These are phyloP conservation scores for Delphinus delphis DNA, from an alignment of 2,113 vertebrate genomes.

Conservation along the genomic window DNA sequence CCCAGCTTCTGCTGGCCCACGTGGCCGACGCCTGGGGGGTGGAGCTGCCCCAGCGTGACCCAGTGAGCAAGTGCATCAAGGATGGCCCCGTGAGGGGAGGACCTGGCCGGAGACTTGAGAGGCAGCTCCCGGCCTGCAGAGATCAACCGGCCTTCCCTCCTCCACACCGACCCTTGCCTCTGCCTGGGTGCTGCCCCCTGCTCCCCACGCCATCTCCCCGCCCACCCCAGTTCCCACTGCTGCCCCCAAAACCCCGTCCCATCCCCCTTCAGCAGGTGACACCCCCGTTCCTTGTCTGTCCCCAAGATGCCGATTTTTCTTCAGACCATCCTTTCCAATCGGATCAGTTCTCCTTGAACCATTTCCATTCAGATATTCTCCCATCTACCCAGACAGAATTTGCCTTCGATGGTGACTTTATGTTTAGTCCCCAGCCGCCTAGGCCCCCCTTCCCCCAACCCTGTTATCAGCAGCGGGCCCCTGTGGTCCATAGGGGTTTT, in stretches of 20 bases:
- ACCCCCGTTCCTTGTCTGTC: not conserved
- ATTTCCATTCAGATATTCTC: not conserved
- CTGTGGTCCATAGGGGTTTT: slow-evolving; percentile 50
- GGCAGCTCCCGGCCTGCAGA: not conserved
- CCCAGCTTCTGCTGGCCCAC: slow-evolving; percentile 86
- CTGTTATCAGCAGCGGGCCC: not conserved
- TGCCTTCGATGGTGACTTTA: not conserved
- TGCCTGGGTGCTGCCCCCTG: not conserved
- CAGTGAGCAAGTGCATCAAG: fast-evolving
- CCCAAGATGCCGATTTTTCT: not conserved
- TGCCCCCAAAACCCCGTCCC: not conserved
- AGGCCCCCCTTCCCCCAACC: not conserved
- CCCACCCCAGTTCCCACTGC: fast-evolving
- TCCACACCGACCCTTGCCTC: fast-evolving
- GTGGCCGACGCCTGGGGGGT: slow-evolving; percentile 89
- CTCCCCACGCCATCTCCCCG: not conserved
- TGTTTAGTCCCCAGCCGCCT: not conserved
- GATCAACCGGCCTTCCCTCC: fast-evolving
- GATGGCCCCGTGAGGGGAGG: fast-evolving
- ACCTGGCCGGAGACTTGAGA: not conserved
- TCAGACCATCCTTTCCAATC: slow-evolving; percentile 24
- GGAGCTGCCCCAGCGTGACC: slow-evolving; percentile 34
- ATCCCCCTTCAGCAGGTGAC: fast-evolving
- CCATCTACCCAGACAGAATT: not conserved
- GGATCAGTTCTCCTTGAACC: not conserved